Base-by-base conservation (phyloP, 2,113 vertebrate genomes). In the Lepus americanus region DNA sequence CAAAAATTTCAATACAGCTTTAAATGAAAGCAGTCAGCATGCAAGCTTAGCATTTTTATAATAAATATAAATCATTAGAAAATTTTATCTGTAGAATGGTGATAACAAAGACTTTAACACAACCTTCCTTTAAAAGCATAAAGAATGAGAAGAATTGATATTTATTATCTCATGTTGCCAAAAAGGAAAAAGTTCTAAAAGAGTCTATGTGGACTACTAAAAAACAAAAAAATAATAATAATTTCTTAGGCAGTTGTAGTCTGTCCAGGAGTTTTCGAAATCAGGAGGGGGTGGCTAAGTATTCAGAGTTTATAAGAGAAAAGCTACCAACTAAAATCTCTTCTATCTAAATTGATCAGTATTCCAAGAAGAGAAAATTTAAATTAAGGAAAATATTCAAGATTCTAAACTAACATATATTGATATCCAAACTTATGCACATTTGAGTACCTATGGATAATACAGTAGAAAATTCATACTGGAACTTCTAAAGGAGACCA, bases 61-160 rank as follows among this genome's bases (percentile, higher is more conserved):
- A 63, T 33, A 94, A 76, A 92, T 84, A 78, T 69, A 61, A 94
- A 93, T 82, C 8, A 79, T 0, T 76, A 6, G 90, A 82, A 91
- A 25, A 80, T 27, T 89, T 67, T 90, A 82, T n/a, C 17, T 14
- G 53, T 87, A 27, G 29, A 51, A 59, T 61, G 13, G 17, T 63
- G 87, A 89, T 87, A 33, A 81, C 78, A 92, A 85, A 36, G 0
- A 80, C 64, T 66, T 85, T 90, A 91, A 69, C 6, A 53, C 44
- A 82, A 59, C 16, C 63, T 96, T 95, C 16, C 67, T 96, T 96
- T 92, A 19, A 87, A 74, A 97, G 17, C 95, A 84, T 44, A 94
- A 3, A 6, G 31, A n/a, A 87, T 80, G 67, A 64, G 7, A 87
- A 94, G 53, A 20, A 95, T 76, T 95, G n/a, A 23, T 17, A 22